These are phyloP conservation scores for Gnathonemus echidnorhynchus DNA, from an alignment of 2,113 vertebrate species.

Conservation along the genomic window DNA sequence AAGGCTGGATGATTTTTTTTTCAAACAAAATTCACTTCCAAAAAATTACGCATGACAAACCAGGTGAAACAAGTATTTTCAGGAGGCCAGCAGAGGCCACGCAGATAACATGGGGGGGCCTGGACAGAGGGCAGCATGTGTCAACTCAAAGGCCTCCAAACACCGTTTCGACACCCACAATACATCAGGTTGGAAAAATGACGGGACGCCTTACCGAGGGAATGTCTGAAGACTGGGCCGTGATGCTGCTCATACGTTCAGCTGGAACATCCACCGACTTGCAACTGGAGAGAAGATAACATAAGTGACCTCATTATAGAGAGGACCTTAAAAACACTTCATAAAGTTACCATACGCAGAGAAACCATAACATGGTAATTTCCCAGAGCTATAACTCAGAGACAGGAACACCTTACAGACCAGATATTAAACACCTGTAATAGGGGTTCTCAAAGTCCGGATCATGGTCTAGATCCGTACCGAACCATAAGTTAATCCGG, in stretches of 20 bases:
- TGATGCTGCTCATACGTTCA: conserved; percentile 33
- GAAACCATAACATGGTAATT: not conserved
- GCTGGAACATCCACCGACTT: not conserved
- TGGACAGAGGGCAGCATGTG: not conserved
- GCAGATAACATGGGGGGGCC: not conserved
- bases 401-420: not conserved
- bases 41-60: not conserved
- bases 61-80: not conserved
- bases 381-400: not conserved
- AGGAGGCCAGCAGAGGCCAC: not conserved
- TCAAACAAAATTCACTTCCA: not conserved
- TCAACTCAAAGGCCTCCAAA: not conserved
- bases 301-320: not conserved
- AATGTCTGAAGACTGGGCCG: conserved; percentile 32
- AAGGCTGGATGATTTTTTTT: not conserved
- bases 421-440: not conserved
- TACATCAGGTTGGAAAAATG: not conserved
- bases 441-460: not conserved
- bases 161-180: not conserved
- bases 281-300: not conserved
- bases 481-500: not conserved
- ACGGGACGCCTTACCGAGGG: not conserved
- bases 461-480: not conserved
- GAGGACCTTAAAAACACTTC: not conserved
- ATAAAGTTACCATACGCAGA: not conserved